Evolutionary conservation across 30 jellyfish, hydroid and myxozoan species (phyloP), one percentile per base, ranked within the genome.

Genomic region (Aurelia coerulea): DNA sequence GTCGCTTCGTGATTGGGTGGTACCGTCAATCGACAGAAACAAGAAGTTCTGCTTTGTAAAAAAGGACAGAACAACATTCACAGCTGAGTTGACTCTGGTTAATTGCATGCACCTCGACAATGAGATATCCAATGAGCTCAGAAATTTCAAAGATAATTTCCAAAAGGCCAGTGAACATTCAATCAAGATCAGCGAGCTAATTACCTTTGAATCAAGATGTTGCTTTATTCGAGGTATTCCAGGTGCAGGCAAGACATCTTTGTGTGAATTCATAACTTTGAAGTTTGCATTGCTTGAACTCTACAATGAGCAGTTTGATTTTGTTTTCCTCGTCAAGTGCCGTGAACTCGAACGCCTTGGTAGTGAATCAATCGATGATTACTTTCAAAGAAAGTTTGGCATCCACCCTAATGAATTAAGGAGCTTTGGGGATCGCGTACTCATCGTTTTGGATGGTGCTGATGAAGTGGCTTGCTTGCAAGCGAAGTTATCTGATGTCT

Each of bases 191-290:
- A 41, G 49, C 18, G 81, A 71, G 9, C 2, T 71, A 3, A 41
- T 71, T 59, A 34, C 65, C 8, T 3, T 3, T 0, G 35, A 15
- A 2, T 13, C 16, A 1, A 71, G 64, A 71, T 10, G 37, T 16
- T 71, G 81, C 81, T 71, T 71, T 37, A 37, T 71, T 7, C 39
- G 81, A 41, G 81, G 81, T 17, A 59, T 71, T 6, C 37, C 81
- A 0, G 81, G 81, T 14, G 81, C 49, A 10, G 81, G 81, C 52
- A 71, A 71, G 41, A 71, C 81, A 33, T 29, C 64, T 32, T 41
- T 71, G 16, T 15, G 18, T 34, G 81, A 71, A 42, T 71, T 29
- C 35, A 31, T 71, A 0, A 41, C 81, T 11, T 42, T 71, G 62
- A 31, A 31, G 49, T 71, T 56, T 56, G 81, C 81, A 15, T 29